A percentile compares a stretch with the other conserved stretches of the same genome.
Evolutionary conservation across 2,797 vertebrate genomes (phyloP).

Genomic region (Nasua narica): DNA sequence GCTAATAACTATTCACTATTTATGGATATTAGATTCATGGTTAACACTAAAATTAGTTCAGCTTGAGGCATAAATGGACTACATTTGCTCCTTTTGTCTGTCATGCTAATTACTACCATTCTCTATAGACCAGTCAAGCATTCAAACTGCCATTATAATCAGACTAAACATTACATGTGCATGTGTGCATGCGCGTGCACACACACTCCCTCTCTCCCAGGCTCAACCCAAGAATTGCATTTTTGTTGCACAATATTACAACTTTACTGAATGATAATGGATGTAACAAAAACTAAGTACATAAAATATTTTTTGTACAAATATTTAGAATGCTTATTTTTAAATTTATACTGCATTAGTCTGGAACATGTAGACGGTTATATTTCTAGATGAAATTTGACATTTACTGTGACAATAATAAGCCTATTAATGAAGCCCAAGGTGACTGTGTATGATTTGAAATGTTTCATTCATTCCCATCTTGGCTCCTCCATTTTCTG

Average conservation of each 20-base stretch:
- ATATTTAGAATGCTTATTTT: slow-evolving; percentile 7
- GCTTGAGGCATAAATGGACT: slow-evolving; percentile 33
- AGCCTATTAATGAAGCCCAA: slow-evolving; percentile 38
- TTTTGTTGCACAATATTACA: slow-evolving; percentile 4
- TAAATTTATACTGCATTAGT: background rate
- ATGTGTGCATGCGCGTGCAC: background rate
- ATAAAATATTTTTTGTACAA: background rate
- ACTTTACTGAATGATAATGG: background rate
- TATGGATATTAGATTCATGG: slow-evolving; percentile 62
- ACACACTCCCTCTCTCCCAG: background rate
- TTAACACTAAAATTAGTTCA: slow-evolving; percentile 64
- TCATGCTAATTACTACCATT: slow-evolving; percentile 51
- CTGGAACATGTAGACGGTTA: background rate
- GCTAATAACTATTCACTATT: slow-evolving; percentile 38
- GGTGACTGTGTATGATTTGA: background rate
- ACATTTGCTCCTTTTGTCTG: slow-evolving; percentile 51
- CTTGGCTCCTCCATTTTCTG: background rate
- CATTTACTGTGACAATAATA: background rate
- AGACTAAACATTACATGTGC: background rate
- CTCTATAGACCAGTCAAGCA: slow-evolving; percentile 35
- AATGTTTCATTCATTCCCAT: slow-evolving; percentile 7
- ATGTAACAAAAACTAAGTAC: background rate
- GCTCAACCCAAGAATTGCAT: background rate
- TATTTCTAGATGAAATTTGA: slow-evolving; percentile 16
- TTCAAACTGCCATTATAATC: slow-evolving; percentile 25